A percentile compares a stretch with the other conserved stretches of the same genome.
Evolutionary conservation across 2,888 invertebrate genomes (phyloP).

Genomic region (Eupithecia insigniata): DNA sequence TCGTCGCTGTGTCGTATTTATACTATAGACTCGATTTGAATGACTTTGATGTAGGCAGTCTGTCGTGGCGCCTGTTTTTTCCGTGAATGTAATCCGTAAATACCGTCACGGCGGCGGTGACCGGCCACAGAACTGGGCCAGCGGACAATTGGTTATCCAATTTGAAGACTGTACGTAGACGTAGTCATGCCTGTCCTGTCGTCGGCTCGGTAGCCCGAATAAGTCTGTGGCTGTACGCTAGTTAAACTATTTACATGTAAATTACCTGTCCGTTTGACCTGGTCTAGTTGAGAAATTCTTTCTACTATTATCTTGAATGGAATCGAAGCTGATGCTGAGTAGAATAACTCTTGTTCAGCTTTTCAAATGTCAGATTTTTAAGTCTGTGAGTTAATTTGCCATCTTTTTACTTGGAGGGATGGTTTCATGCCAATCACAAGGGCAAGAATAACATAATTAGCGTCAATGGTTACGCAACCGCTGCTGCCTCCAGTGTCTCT

Average conservation of each 20-base stretch:
- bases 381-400: neutral
- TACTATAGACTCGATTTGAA: neutral
- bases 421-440: neutral
- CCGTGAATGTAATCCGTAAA: neutral
- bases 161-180: slow-evolving; percentile 25
- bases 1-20: neutral
- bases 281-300: neutral
- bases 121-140: slow-evolving; percentile 32
- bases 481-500: neutral
- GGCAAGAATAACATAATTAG: slow-evolving; percentile 7
- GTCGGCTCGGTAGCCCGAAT: neutral
- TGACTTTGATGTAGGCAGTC: neutral
- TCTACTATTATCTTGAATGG: neutral
- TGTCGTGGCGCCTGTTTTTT: neutral
- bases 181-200: neutral
- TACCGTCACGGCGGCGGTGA: slow-evolving; percentile 18
- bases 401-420: neutral
- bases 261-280: neutral
- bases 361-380: neutral
- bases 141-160: slow-evolving; percentile 36
- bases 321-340: neutral
- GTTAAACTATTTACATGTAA: slow-evolving; percentile 4
- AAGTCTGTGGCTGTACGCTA: neutral
- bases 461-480: neutral
- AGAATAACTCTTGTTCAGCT: neutral